A percentile compares a stretch with the other conserved stretches of the same genome.
Evolutionary conservation across 2,113 vertebrate species (phyloP).

Genomic region (Nannobrachium achirus): DNA sequence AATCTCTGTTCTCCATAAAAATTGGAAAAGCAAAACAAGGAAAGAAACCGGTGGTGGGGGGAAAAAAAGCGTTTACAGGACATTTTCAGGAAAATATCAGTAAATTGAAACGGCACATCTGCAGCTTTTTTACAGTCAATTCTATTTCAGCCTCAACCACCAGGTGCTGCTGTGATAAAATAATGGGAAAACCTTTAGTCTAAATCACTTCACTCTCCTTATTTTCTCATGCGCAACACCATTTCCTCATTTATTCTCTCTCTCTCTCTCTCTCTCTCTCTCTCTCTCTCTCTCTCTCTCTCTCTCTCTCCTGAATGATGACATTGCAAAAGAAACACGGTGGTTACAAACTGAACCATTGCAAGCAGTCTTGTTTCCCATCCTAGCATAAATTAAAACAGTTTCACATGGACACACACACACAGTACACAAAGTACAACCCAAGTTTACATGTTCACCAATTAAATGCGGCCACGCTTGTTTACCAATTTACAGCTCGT

Average conservation of each 20-base stretch:
- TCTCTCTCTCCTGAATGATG: neutral
- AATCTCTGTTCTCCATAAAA: too few species aligned
- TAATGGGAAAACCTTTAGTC: conserved; percentile 31
- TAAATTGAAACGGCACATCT: too few species aligned
- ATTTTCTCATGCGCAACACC: neutral
- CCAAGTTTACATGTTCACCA: conserved; percentile 55
- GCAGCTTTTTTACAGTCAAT: too few species aligned
- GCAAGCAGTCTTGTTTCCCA: conserved; percentile 17
- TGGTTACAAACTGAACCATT: conserved; percentile 16
- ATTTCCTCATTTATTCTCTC: conserved; percentile 31
- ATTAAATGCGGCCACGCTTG: conserved; percentile 54
- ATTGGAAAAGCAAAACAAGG: too few species aligned
- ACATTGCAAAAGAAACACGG: conserved; percentile 31
- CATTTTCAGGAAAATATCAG: too few species aligned
- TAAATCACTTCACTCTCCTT: conserved; percentile 9
- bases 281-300: conserved; percentile 14
- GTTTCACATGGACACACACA: conserved; percentile 45
- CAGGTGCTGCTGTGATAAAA: conserved; percentile 71
- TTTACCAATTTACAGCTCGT: conserved; percentile 58
- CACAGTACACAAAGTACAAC: conserved; percentile 21
- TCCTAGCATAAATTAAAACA: conserved; percentile 29
- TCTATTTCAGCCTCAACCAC: conserved; percentile 57
- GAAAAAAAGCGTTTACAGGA: too few species aligned
- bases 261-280: neutral
- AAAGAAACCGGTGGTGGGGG: too few species aligned